phyloP scores from a whole-genome alignment of 2,797 vertebrate species.

The Carapus acus region DNA sequence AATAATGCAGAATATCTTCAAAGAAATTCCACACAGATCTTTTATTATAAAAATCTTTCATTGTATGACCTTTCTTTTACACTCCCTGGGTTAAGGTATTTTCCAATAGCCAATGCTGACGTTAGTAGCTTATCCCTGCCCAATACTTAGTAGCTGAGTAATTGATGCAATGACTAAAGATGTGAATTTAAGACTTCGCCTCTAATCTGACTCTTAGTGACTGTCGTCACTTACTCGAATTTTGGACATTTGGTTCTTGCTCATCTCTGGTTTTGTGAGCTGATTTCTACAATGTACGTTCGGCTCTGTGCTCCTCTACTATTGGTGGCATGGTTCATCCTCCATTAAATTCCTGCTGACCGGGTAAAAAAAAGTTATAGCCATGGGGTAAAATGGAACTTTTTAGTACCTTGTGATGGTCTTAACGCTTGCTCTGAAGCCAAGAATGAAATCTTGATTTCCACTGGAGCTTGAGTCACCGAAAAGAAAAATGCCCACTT shows the following conservation, averaged over 20 bases:
- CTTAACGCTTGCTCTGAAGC: background rate
- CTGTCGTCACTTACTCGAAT: background rate
- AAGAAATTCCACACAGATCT: no score
- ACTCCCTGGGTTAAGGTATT: no score
- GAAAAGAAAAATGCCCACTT: no score
- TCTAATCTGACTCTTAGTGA: background rate
- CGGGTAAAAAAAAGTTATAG: background rate
- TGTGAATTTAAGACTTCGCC: no score
- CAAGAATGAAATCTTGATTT: no score
- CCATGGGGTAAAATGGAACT: background rate
- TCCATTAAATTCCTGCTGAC: constrained; percentile 1
- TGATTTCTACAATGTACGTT: background rate
- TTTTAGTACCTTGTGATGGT: background rate
- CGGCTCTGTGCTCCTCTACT: background rate
- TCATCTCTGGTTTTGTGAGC: background rate
- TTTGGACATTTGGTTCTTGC: background rate
- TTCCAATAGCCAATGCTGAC: no score
- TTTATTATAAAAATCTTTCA: no score
- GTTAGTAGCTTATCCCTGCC: no score
- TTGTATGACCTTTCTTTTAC: no score
- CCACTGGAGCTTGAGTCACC: background rate
- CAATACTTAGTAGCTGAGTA: no score
- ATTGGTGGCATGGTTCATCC: background rate
- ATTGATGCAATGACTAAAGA: no score
- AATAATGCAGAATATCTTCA: no score